These are phyloP conservation scores for Pteromalus puparum DNA, from an alignment of 1,140 invertebrate genomes.

Conservation along the genomic window DNA sequence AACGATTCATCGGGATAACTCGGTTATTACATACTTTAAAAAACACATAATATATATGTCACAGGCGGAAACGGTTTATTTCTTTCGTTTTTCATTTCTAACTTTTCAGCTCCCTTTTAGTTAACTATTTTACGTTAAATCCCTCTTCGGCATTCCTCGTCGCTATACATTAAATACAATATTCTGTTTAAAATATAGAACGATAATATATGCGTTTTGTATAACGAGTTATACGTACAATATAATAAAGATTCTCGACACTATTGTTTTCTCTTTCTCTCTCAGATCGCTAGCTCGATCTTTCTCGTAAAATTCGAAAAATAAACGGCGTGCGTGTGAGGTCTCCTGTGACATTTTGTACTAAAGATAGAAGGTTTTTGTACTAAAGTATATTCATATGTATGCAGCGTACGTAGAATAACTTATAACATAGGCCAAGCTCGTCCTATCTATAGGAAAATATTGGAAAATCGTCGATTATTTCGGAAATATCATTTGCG, in stretches of 20 bases:
- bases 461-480: neutral
- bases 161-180: slow-evolving; percentile 23
- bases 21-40: slow-evolving; percentile 6
- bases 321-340: neutral
- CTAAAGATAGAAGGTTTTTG: slow-evolving; percentile 19
- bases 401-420: neutral
- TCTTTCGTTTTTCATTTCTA: neutral
- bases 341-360: slow-evolving; percentile 23
- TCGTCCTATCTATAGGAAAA: slow-evolving; percentile 12
- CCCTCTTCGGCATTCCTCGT: neutral
- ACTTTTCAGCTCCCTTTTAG: neutral
- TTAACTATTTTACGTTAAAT: neutral
- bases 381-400: slow-evolving; percentile 3
- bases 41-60: slow-evolving; percentile 22
- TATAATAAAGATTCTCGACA: neutral
- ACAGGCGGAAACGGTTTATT: neutral
- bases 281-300: too few species aligned
- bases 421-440: slow-evolving; percentile 31
- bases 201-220: neutral
- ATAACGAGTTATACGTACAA: neutral
- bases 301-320: neutral
- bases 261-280: neutral
- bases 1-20: neutral
- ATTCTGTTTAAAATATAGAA: slow-evolving; percentile 23
- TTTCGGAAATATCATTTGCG: neutral